phyloP scores from a whole-genome alignment of 2,888 invertebrate species.

The Phorcus lineatus region DNA sequence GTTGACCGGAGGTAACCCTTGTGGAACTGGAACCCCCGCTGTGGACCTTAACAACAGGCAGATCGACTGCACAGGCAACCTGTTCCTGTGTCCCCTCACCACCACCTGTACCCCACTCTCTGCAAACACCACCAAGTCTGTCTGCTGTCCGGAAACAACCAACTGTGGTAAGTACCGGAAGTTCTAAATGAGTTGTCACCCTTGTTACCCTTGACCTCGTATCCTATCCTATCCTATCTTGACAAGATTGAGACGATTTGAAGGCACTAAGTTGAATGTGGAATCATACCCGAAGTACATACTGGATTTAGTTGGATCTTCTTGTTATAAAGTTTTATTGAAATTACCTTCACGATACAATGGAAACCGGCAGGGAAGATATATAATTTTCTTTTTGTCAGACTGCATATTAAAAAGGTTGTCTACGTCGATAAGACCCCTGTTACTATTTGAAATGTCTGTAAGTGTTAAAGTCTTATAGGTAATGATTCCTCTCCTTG shows the following conservation, averaged over 20 bases:
- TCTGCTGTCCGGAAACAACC: neutral
- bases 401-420: no score
- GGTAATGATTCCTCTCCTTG: no score
- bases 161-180: neutral
- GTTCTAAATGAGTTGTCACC: neutral
- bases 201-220: neutral
- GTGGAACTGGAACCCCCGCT: neutral
- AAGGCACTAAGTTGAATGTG: no score
- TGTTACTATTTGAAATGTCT: no score
- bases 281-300: no score
- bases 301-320: no score
- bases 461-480: no score
- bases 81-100: neutral
- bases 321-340: no score
- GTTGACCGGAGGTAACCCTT: neutral
- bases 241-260: neutral
- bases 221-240: neutral
- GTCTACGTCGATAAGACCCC: no score
- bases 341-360: no score
- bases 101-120: neutral
- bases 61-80: neutral
- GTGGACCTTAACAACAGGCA: neutral
- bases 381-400: no score
- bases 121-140: neutral
- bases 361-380: no score